phyloP scores from a whole-genome alignment of 2,888 invertebrate species.

The Euphydryas editha region DNA sequence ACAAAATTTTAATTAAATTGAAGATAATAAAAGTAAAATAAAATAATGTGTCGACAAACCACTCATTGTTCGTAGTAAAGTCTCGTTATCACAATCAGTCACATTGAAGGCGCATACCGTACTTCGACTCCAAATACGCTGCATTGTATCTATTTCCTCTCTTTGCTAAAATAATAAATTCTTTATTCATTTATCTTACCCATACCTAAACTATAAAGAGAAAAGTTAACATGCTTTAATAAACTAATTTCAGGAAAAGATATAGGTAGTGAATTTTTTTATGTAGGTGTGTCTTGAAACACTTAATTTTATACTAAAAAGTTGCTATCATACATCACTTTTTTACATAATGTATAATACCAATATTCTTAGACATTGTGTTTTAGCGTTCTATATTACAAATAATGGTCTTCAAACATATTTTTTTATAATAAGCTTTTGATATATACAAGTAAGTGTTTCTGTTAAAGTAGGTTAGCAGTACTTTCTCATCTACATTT shows the following conservation, averaged over 20 bases:
- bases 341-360: too few species aligned
- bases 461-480: not conserved
- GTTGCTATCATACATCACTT: too few species aligned
- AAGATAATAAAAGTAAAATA: not conserved
- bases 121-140: slow-evolving; percentile 76
- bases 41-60: slow-evolving; percentile 56
- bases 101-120: slow-evolving; percentile 71
- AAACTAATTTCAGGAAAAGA: not conserved
- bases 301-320: too few species aligned
- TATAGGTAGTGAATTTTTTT: too few species aligned
- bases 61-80: slow-evolving; percentile 69
- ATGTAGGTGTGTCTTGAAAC: too few species aligned
- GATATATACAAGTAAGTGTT: not conserved
- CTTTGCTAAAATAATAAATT: slow-evolving; percentile 62
- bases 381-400: too few species aligned
- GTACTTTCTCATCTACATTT: not conserved
- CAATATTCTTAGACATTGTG: too few species aligned
- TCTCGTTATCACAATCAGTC: slow-evolving; percentile 60
- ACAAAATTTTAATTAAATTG: not conserved
- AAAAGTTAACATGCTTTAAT: not conserved
- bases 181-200: not conserved
- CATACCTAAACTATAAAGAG: not conserved
- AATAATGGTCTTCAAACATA: too few species aligned
- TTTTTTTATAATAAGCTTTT: too few species aligned
- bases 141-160: slow-evolving; percentile 78